A percentile compares a stretch with the other conserved stretches of the same genome.
These are phyloP conservation scores for Drosophila quinaria DNA, from an alignment of 2,888 invertebrate genomes.

Conservation along the genomic window DNA sequence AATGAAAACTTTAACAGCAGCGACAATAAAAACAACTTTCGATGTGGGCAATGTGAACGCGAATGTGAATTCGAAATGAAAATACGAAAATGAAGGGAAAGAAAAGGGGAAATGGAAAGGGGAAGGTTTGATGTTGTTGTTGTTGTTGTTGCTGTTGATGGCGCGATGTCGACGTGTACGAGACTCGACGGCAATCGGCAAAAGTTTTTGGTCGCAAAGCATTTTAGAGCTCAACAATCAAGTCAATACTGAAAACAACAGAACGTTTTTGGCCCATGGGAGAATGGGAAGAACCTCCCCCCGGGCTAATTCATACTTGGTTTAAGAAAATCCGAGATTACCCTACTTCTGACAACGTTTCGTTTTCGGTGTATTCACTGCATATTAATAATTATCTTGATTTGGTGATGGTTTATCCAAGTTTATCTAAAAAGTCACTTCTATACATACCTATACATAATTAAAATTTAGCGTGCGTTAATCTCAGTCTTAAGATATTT, in stretches of 20 bases:
- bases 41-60: conserved; percentile 51
- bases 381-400: too few species aligned
- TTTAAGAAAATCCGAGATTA: too few species aligned
- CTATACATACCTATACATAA: too few species aligned
- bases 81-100: background rate
- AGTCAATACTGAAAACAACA: conserved; percentile 15
- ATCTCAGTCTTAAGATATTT: too few species aligned
- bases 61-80: conserved; percentile 39
- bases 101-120: background rate
- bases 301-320: background rate
- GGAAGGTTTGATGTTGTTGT: background rate
- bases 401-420: too few species aligned
- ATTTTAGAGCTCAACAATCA: too few species aligned
- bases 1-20: conserved; percentile 72
- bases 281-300: background rate
- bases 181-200: conserved; percentile 26
- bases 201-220: conserved; percentile 48
- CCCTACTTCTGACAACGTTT: too few species aligned
- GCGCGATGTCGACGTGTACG: conserved; percentile 32
- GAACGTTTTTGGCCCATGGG: conserved; percentile 1
- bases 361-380: too few species aligned
- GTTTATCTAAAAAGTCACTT: too few species aligned
- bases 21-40: conserved; percentile 71
- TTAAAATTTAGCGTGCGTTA: too few species aligned
- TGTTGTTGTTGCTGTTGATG: background rate